phyloP scores from a whole-genome alignment of 2,797 vertebrate genomes.

The Sebastes umbrosus region DNA sequence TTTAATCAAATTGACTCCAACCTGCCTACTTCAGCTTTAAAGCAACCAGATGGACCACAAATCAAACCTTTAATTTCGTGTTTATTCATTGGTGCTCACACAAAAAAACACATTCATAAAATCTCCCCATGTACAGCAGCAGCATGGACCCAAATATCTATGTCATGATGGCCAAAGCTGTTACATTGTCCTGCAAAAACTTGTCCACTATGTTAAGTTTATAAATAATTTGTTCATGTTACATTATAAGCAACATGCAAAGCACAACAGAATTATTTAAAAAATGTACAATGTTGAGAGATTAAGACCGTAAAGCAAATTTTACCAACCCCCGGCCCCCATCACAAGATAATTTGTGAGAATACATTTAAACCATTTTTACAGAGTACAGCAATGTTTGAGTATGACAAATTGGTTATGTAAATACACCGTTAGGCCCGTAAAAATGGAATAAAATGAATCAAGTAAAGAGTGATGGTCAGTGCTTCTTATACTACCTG shows the following conservation, averaged over 20 bases:
- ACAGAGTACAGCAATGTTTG: conserved; percentile 60
- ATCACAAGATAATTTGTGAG: conserved; percentile 49
- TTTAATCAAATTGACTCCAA: too few species aligned
- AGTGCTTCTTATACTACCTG: conserved; percentile 82
- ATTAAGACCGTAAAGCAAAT: conserved; percentile 53
- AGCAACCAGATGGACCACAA: not conserved
- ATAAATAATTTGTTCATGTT: conserved; percentile 80
- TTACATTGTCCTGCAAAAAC: conserved; percentile 65
- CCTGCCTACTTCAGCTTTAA: too few species aligned
- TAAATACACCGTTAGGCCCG: conserved; percentile 53
- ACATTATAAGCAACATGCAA: conserved; percentile 79
- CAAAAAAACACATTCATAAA: conserved; percentile 69
- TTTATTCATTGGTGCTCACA: conserved; percentile 77
- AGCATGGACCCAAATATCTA: conserved; percentile 53
- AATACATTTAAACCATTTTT: conserved; percentile 65
- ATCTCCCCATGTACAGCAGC: conserved; percentile 56
- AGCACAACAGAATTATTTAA: conserved; percentile 61
- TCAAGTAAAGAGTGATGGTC: conserved; percentile 65
- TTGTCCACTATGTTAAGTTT: conserved; percentile 38
- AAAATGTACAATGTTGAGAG: conserved; percentile 71
- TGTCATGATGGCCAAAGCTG: conserved; percentile 44
- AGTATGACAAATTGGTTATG: conserved; percentile 44
- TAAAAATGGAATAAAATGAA: conserved; percentile 59
- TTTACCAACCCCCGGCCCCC: conserved; percentile 25
- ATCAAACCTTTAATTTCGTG: conserved; percentile 42